phyloP scores from a whole-genome alignment of 2,888 invertebrate genomes.

The Mallateleia sp. region DNA sequence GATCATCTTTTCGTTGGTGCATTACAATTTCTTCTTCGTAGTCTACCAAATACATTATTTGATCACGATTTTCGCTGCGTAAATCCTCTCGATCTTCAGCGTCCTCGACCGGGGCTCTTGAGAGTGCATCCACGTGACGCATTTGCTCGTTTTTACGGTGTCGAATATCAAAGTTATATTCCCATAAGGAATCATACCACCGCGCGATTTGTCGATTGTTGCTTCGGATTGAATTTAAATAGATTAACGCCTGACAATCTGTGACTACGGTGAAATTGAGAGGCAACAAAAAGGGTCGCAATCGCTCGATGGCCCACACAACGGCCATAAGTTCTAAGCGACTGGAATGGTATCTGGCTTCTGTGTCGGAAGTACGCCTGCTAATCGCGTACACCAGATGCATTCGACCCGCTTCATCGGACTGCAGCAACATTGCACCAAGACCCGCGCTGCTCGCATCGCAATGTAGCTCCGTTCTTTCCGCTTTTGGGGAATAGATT shows the following conservation, averaged over 20 bases:
- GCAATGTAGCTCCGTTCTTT: slow-evolving; percentile 35
- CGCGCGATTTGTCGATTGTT: background rate
- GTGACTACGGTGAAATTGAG: background rate
- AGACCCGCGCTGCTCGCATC: slow-evolving; percentile 16
- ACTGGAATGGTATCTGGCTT: slow-evolving; percentile 79
- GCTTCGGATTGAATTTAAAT: background rate
- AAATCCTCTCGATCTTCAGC: background rate
- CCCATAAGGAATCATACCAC: background rate
- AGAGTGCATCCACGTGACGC: slow-evolving; percentile 1
- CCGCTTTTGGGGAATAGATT: slow-evolving; percentile 24
- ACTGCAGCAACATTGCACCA: slow-evolving; percentile 64
- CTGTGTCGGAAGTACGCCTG: slow-evolving; percentile 77
- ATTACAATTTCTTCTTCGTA: slow-evolving; percentile 12
- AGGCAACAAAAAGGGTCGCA: background rate
- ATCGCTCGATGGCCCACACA: background rate
- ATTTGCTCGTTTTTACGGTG: background rate
- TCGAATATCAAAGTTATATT: background rate
- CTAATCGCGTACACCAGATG: slow-evolving; percentile 79
- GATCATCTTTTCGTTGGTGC: slow-evolving; percentile 3
- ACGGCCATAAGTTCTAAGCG: slow-evolving; percentile 58
- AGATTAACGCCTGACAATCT: background rate
- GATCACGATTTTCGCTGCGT: background rate
- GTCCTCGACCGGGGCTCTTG: background rate
- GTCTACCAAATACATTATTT: background rate
- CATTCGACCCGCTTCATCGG: slow-evolving; percentile 64